Conservation (phyloP, 1,140 invertebrate species). For the Drosophila pseudoananassae region DNA sequence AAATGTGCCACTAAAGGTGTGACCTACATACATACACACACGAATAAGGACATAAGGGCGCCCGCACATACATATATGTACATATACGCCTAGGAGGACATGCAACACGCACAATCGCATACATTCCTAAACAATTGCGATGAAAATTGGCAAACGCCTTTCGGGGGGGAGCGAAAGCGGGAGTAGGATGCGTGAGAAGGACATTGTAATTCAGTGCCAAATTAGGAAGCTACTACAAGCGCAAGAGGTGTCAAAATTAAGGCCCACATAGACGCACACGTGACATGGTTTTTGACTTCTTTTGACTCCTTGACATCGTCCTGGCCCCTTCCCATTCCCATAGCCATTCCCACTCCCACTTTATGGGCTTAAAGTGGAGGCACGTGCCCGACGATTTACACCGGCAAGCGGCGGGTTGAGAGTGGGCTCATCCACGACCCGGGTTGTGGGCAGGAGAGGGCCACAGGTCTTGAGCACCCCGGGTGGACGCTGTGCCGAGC, state of each 20-base stretch:
- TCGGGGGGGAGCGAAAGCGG: conserved; percentile 5
- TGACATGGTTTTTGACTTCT: conserved; percentile 74
- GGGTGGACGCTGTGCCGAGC: too few relatives aligned
- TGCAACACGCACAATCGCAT: conserved; percentile 12
- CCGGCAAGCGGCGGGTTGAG: not conserved
- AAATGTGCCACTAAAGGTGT: conserved; percentile 65
- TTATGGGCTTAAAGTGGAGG: conserved; percentile 50
- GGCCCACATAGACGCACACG: conserved; percentile 51
- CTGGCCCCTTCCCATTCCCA: not conserved
- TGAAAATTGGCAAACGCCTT: conserved; percentile 64
- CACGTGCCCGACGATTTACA: conserved; percentile 55
- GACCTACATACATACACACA: conserved; percentile 56
- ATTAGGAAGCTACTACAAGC: conserved; percentile 68
- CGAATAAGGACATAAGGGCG: not conserved
- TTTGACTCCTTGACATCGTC: conserved; percentile 52
- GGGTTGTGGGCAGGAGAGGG: conserved; percentile 1
- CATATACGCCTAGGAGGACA: not conserved
- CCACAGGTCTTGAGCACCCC: not conserved
- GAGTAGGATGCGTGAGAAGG: not conserved
- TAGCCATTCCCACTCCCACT: not conserved
- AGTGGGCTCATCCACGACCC: not conserved
- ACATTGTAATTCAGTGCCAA: conserved; percentile 54
- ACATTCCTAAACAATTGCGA: conserved; percentile 55
- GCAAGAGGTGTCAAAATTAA: conserved; percentile 64
- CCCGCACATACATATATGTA: not conserved